Evolutionary conservation across 2,888 invertebrate genomes (phyloP), one percentile per base, ranked within the genome.

Genomic region (Lordiphosa fenestrarum): DNA sequence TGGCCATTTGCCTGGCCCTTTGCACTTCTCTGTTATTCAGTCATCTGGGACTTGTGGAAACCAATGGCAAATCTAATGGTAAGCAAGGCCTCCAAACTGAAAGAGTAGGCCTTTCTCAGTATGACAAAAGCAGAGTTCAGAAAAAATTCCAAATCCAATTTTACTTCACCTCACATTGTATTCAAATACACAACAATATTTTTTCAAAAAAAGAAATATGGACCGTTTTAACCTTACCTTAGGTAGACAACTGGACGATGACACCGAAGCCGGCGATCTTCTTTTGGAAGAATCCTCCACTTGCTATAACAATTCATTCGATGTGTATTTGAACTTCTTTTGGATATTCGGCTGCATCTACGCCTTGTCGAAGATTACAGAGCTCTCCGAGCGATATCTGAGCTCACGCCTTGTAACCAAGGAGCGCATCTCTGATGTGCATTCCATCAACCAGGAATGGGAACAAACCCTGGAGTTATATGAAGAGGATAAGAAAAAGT

Each of bases 281-380:
- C 39, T 30, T 10, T 10, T 49, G 0, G 23, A 48, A 7, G 35
- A 33, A 2, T 48, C 9, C 5, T 7, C 12, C 3, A 47, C 46
- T 46, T 63, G 53, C 36, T 40, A 51, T 4, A 52, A 15, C 5
- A 52, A 57, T 38, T 51, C 62, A 12, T 64, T 72, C 5, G 76
- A 85, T 37, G 21, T 74, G 0, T 87, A 78, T 30, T 47, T 78
- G 37, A 74, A 73, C 52, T 83, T 84, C 61, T 52, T 87, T 12
- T 83, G 81, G 68, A 71, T 87, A 10, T 77, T 86, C 21, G 76
- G 67, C 0, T 80, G 78, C 42, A 71, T 87, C 25, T 87, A 73
- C 53, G 85, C 70, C 0, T 40, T 87, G 4, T 71, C 76, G 9
- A 85, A 82, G 56, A 54, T 87, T 0, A 68, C 77, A 0, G 62